Percentiles rank a stretch among this genome's conserved stretches.
Evolutionary conservation across 2,113 vertebrate species (phyloP).

Genomic region (Dasyurus viverrinus): DNA sequence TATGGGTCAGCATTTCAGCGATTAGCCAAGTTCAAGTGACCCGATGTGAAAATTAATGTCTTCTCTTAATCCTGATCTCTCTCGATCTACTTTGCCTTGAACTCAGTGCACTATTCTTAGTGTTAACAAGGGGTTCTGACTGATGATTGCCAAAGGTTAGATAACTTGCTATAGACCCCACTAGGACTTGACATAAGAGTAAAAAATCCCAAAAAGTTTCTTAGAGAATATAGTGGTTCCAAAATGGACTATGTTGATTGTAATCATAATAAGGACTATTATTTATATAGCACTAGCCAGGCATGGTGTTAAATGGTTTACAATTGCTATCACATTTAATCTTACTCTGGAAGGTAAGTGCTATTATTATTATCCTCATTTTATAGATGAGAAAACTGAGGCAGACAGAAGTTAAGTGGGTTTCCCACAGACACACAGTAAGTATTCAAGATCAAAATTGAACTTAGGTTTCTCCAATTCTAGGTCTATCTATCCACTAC

Average conservation of each 20-base stretch:
- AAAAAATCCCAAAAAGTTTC: not conserved
- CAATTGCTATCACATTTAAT: not conserved
- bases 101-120: not conserved
- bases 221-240: not conserved
- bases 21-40: constrained; percentile 60
- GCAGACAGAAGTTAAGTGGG: not conserved
- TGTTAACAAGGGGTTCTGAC: not conserved
- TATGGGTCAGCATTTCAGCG: constrained; percentile 54
- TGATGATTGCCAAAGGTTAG: not conserved
- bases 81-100: constrained; percentile 45
- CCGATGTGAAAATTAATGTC: not conserved
- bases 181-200: not conserved
- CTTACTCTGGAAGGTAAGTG: not conserved
- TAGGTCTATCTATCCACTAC: not conserved
- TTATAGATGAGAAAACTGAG: not conserved
- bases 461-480: not conserved
- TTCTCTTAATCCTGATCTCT: constrained; percentile 2
- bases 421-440: not conserved
- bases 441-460: not conserved
- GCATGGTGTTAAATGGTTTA: not conserved
- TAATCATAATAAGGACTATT: not conserved
- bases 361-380: not conserved
- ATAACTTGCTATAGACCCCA: not conserved
- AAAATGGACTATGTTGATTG: not conserved
- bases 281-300: not conserved